Percentiles rank a stretch among this genome's conserved stretches.
Conservation (phyloP, 1,140 invertebrate genomes). For the Drosophila mojavensis region DNA sequence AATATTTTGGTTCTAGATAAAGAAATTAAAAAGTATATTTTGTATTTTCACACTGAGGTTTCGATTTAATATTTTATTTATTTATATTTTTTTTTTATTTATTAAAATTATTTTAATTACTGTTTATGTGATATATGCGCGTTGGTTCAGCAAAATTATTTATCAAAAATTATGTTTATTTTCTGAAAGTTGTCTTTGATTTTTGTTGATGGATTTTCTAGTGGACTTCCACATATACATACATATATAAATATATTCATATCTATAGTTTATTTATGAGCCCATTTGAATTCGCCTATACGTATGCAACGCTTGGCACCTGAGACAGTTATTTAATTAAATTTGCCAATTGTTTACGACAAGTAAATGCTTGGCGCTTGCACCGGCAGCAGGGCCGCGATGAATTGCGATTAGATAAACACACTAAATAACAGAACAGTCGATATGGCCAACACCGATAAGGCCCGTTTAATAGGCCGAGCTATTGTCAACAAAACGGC, state of each 20-base stretch:
- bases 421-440: constrained; percentile 35
- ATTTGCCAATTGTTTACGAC: constrained; percentile 56
- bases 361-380: constrained; percentile 24
- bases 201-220: no score
- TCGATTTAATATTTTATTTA: no score
- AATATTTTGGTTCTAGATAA: no score
- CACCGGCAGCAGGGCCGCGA: constrained; percentile 5
- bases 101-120: no score
- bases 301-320: constrained; percentile 49
- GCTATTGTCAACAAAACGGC: constrained; percentile 45
- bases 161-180: no score
- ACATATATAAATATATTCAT: neutral
- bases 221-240: no score
- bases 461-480: constrained; percentile 56
- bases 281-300: constrained; percentile 22
- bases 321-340: constrained; percentile 41
- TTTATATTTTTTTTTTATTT: no score
- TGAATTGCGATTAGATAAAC: constrained; percentile 61
- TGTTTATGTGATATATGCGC: no score
- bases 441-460: constrained; percentile 53
- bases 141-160: no score
- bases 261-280: neutral
- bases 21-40: no score
- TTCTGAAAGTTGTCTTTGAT: no score
- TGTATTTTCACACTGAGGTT: no score